Conservation (phyloP, 2,888 invertebrate species). For the Noctua pronuba region DNA sequence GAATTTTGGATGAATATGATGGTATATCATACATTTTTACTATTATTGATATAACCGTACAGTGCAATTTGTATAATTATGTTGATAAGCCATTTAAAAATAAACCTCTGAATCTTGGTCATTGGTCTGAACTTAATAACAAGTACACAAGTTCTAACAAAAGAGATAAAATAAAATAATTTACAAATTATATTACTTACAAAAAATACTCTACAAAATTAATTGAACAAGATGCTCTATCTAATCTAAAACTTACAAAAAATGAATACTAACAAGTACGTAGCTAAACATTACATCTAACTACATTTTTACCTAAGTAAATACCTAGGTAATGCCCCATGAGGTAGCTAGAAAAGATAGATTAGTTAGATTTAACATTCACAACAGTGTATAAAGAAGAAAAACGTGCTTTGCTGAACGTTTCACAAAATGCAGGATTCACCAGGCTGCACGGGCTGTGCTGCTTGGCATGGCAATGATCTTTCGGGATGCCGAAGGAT, state of each 20-base stretch:
- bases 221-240: background rate
- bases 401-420: background rate
- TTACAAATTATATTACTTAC: background rate
- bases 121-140: background rate
- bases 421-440: background rate
- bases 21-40: background rate
- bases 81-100: background rate
- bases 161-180: background rate
- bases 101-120: background rate
- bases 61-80: background rate
- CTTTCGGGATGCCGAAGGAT: too few species aligned
- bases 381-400: background rate
- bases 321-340: constrained; percentile 58
- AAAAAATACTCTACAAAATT: background rate
- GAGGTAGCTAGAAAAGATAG: constrained; percentile 54
- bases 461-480: too few species aligned
- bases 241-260: background rate
- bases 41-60: background rate
- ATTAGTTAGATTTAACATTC: constrained; percentile 16
- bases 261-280: background rate
- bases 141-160: background rate
- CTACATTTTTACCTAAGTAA: constrained; percentile 25
- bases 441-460: background rate
- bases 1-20: background rate
- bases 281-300: constrained; percentile 3